Base-by-base conservation (phyloP, 2,113 vertebrate species). In the Electrona antarctica region DNA sequence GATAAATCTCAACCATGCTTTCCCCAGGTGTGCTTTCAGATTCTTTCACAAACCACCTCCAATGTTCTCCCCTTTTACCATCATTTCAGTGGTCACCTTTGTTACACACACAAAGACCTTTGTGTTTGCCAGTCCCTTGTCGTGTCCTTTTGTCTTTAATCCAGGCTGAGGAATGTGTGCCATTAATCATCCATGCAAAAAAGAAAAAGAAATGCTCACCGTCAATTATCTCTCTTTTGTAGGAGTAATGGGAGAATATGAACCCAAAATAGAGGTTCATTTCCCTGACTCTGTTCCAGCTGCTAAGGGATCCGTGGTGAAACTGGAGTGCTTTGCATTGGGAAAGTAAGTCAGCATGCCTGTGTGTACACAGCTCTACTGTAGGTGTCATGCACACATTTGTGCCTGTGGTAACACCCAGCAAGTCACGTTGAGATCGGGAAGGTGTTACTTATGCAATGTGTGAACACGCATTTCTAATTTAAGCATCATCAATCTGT, bases 211-310 rank as follows among this genome's bases (percentile, higher is more conserved):
- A 41, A 85, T 64, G 47, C 57, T 81, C 85, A 66, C 72, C 49
- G 33, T 91, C 57, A 77, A 10, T 86, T 87, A 75, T 87, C 49
- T 86, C 69, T 84, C 54, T 74, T 83, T 84, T 70, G 0, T 64
- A 99, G 97, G 97, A 82, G 93, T 93, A 69, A 99, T 99, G 97
- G 97, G 97, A 56, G 97, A 99, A 91, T 99, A 99, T 6, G 97
- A 99, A 88, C 97, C 97, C 58, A 99, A 98, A 93, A 98, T 99
- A 92, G 97, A 99, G 93, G 95, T 99, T 85, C 95, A 97, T 90
- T 98, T 98, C 88, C 94, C 96, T 2, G 96, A 98, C 88, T 95
- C 91, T 0, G 91, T 98, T 64, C 96, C 95, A 65, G 95, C 95
- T 79, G 96, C 97, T 4, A 97, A 96, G 83, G 97, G 96, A 71